Evolutionary conservation across 2,113 vertebrate genomes (phyloP).

Genomic region (Dicerorhinus sumatrensis): DNA sequence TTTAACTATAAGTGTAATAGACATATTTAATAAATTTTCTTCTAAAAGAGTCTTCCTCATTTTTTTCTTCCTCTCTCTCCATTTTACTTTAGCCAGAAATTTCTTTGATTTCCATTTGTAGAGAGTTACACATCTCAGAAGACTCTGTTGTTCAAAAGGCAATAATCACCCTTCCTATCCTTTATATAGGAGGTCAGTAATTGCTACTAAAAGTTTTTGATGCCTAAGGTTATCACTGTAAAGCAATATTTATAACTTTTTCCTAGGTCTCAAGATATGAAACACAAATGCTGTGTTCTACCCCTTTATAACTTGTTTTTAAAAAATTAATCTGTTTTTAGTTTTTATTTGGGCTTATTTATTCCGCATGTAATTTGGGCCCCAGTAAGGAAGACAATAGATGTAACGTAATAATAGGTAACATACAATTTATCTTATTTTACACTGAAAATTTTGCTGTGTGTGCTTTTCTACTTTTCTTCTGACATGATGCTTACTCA

Average conservation of each 20-base stretch:
- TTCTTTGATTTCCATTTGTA: conserved; percentile 13
- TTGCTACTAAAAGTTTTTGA: not conserved
- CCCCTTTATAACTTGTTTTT: not conserved
- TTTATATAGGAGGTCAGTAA: not conserved
- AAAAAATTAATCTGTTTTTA: not conserved
- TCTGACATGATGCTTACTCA: not conserved
- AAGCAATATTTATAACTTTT: conserved; percentile 7
- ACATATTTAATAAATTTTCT: not conserved
- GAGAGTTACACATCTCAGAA: not conserved
- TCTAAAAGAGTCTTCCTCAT: not conserved
- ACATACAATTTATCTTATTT: not conserved
- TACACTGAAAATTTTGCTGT: not conserved
- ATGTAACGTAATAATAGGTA: not conserved
- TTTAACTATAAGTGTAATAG: not conserved
- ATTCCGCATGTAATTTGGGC: not conserved
- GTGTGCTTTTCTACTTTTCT: not conserved
- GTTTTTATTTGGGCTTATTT: conserved; percentile 39
- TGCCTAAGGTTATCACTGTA: not conserved
- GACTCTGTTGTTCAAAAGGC: not conserved
- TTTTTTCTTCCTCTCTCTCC: not conserved
- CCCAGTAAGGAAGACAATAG: not conserved
- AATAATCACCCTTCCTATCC: no score
- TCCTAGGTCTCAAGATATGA: not conserved
- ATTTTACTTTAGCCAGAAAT: not conserved
- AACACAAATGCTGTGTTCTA: not conserved